A percentile compares a stretch with the other conserved stretches of the same genome.
Conservation (phyloP, 2,797 vertebrate species). For the Ibycter americanus region DNA sequence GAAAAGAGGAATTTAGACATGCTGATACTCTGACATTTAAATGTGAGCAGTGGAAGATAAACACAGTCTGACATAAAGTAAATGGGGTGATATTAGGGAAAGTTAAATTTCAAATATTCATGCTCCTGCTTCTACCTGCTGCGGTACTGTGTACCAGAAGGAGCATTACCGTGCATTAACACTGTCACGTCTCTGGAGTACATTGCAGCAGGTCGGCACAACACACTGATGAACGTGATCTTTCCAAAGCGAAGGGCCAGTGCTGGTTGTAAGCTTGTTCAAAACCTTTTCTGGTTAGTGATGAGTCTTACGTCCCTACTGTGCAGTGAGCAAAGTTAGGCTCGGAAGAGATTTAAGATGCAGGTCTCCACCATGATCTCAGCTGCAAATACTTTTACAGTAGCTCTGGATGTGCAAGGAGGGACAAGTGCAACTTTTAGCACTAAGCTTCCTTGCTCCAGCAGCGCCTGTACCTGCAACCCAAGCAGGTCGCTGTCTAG, state of each 20-base stretch:
- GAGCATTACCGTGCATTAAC: background rate
- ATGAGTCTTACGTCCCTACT: background rate
- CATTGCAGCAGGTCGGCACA: background rate
- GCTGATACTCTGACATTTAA: slow-evolving; percentile 61
- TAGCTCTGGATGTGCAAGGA: background rate
- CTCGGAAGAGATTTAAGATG: background rate
- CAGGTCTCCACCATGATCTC: background rate
- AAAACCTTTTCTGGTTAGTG: background rate
- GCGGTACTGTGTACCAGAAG: background rate
- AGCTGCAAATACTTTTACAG: background rate
- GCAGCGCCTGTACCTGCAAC: background rate
- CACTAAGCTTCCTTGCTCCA: background rate
- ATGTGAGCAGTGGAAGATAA: slow-evolving; percentile 42
- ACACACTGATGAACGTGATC: fast-evolving
- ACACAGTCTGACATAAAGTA: slow-evolving; percentile 20
- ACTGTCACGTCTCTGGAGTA: background rate
- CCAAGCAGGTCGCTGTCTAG: background rate
- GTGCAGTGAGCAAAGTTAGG: background rate
- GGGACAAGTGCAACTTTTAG: background rate
- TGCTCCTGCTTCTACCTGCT: background rate
- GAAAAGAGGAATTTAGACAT: slow-evolving; percentile 43
- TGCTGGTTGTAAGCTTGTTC: background rate
- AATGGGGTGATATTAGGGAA: slow-evolving; percentile 22
- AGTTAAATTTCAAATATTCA: slow-evolving; percentile 4
- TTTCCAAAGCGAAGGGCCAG: background rate